A percentile compares a stretch with the other conserved stretches of the same genome.
These are phyloP conservation scores for Drosophila birchii DNA, from an alignment of 2,888 invertebrate genomes.

Conservation along the genomic window DNA sequence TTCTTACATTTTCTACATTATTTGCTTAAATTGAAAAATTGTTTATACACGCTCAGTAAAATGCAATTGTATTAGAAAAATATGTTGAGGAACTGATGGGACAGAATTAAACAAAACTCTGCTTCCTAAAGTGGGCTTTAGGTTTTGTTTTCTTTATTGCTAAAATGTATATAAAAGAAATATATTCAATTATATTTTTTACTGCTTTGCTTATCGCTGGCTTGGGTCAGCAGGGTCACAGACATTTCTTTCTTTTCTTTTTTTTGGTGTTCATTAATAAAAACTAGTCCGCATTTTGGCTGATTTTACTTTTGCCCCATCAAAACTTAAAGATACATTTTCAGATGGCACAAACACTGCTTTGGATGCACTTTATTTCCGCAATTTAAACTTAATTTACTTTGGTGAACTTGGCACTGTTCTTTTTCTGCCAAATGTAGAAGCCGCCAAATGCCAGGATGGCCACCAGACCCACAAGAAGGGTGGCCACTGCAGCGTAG, in stretches of 20 bases:
- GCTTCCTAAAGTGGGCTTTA: not conserved
- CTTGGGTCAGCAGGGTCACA: not conserved
- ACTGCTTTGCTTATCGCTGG: not conserved
- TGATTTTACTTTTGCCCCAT: not conserved
- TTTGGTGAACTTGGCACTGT: slow-evolving; percentile 69
- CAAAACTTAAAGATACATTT: not conserved
- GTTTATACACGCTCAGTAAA: too few species aligned
- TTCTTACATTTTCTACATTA: too few species aligned
- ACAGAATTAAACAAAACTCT: too few species aligned
- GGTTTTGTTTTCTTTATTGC: not conserved
- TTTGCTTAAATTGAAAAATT: too few species aligned
- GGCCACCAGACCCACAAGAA: slow-evolving; percentile 47
- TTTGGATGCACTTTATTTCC: slow-evolving; percentile 4
- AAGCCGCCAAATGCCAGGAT: slow-evolving; percentile 47
- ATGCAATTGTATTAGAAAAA: too few species aligned
- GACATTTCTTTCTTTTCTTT: not conserved
- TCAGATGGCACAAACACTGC: not conserved
- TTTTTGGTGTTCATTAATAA: not conserved
- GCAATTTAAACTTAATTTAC: slow-evolving; percentile 54
- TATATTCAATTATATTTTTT: not conserved
- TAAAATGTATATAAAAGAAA: not conserved
- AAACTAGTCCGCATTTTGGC: not conserved
- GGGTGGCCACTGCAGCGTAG: slow-evolving; percentile 70
- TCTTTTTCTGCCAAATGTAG: slow-evolving; percentile 59
- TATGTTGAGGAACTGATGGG: not conserved